Conservation (phyloP, 2,888 invertebrate genomes). For the Callosobruchus maculatus region DNA sequence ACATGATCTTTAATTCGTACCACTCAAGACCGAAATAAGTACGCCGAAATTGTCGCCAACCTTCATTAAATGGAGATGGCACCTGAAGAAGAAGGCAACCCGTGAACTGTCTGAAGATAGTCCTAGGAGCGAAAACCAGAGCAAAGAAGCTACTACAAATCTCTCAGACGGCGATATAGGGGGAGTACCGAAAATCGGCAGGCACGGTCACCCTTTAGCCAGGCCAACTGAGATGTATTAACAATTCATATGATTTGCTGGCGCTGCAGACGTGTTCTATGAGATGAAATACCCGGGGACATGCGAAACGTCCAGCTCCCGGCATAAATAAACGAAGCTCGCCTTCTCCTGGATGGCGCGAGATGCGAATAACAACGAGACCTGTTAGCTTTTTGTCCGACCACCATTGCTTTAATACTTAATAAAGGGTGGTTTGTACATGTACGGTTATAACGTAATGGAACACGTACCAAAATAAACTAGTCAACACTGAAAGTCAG, state of each 20-base stretch:
- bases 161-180: background rate
- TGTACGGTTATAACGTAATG: background rate
- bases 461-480: background rate
- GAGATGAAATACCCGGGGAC: background rate
- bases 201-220: background rate
- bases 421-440: background rate
- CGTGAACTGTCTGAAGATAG: no score
- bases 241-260: background rate
- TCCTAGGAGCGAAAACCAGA: no score
- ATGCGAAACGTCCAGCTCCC: background rate
- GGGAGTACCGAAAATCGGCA: background rate
- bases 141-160: background rate
- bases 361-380: background rate
- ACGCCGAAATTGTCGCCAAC: no score
- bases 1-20: no score
- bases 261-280: background rate
- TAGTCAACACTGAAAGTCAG: no score
- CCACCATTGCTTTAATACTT: background rate
- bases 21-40: no score
- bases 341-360: background rate
- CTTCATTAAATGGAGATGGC: no score
- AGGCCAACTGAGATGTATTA: background rate
- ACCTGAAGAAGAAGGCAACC: no score
- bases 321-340: background rate
- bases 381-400: background rate